Evolutionary conservation across 2,888 invertebrate genomes (phyloP).

Genomic region (Metellina segmentata): DNA sequence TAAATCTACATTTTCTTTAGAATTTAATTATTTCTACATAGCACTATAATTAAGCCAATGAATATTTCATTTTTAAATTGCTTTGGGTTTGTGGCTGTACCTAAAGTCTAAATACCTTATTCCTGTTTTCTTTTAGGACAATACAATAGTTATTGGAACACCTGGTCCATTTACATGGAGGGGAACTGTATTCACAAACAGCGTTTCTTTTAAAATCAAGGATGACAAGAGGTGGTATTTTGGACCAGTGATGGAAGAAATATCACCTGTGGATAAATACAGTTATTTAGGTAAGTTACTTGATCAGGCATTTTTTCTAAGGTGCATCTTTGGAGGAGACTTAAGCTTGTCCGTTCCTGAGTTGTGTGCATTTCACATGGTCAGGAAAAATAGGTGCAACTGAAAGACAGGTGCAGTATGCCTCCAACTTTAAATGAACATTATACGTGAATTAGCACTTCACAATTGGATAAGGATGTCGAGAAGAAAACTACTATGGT

Average conservation of each 20-base stretch:
- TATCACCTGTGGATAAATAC: constrained; percentile 87
- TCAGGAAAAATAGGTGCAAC: no score
- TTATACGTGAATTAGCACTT: no score
- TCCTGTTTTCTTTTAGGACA: constrained; percentile 82
- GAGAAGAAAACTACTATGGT: no score
- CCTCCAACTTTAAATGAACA: no score
- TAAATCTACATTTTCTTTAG: no score
- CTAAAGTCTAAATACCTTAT: not conserved
- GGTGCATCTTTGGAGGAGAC: not conserved
- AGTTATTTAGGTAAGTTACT: constrained; percentile 88
- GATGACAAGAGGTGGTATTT: constrained; percentile 90
- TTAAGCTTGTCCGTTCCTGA: not conserved
- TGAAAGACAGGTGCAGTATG: no score
- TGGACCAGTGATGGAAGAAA: constrained; percentile 85
- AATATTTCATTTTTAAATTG: no score
- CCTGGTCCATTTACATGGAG: constrained; percentile 96
- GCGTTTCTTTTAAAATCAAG: constrained; percentile 85
- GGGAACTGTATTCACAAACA: constrained; percentile 91
- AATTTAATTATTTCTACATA: no score
- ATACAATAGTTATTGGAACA: constrained; percentile 92
- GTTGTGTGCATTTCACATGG: no score
- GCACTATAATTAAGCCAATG: no score
- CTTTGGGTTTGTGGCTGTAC: no score
- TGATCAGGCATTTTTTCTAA: not conserved
- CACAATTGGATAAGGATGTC: no score